Evolutionary conservation across 1,140 invertebrate species (phyloP).

Genomic region (Planococcus citri): DNA sequence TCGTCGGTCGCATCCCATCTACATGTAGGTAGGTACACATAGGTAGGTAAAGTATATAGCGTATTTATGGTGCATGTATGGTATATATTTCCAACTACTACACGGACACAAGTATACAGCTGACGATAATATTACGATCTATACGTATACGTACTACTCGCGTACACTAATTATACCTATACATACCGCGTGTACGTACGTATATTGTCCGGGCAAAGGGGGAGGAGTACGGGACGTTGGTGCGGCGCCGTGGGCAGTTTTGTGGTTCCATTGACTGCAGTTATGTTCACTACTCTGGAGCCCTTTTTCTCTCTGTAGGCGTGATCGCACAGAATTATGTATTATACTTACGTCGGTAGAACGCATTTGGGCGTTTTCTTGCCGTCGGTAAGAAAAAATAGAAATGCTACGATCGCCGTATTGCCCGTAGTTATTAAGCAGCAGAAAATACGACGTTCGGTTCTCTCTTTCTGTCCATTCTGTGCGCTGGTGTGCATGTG

Average conservation of each 20-base stretch:
- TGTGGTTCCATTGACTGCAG: constrained; percentile 19
- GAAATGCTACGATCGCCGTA: constrained; percentile 17
- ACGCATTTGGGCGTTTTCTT: constrained; percentile 19
- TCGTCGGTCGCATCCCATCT: too few relatives aligned
- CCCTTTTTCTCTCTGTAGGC: constrained; percentile 19
- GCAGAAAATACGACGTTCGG: constrained; percentile 12
- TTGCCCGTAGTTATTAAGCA: constrained; percentile 17
- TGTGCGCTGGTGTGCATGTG: not conserved
- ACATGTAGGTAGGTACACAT: too few relatives aligned
- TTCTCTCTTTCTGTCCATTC: not conserved
- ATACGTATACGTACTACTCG: not conserved
- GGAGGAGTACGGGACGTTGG: constrained; percentile 2
- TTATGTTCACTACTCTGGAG: constrained; percentile 15
- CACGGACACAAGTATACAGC: not conserved
- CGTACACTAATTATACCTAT: not conserved
- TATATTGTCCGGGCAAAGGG: not conserved
- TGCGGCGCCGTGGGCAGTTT: constrained; percentile 18
- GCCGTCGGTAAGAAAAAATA: constrained; percentile 19
- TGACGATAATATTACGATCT: too few relatives aligned
- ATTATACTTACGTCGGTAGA: constrained; percentile 17
- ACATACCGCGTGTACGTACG: not conserved
- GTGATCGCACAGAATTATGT: constrained; percentile 20
- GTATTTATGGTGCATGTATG: too few relatives aligned
- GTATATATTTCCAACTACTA: not conserved
- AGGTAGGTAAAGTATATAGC: too few relatives aligned